Conservation (phyloP, 2,113 vertebrate genomes). For the Cranoglanis bouderius region DNA sequence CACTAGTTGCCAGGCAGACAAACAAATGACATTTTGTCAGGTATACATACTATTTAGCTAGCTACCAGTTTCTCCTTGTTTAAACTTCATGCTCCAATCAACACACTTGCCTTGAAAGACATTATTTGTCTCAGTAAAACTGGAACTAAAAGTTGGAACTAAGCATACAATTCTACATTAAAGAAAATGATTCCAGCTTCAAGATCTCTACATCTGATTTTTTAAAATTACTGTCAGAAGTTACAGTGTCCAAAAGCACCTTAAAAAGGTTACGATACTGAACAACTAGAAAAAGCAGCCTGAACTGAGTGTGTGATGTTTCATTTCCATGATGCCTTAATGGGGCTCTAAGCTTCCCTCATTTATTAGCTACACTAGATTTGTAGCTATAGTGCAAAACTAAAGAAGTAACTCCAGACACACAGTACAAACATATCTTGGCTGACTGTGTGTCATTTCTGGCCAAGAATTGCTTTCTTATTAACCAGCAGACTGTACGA, state of each 20-base stretch:
- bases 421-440: neutral
- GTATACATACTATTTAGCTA: neutral
- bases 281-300: neutral
- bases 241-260: neutral
- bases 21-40: neutral
- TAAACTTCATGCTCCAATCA: neutral
- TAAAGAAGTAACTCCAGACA: neutral
- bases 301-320: neutral
- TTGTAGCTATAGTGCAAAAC: neutral
- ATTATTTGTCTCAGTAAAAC: neutral
- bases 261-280: neutral
- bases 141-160: neutral
- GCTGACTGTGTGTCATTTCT: neutral
- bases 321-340: neutral
- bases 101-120: neutral
- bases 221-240: neutral
- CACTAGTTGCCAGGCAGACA: neutral
- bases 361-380: neutral
- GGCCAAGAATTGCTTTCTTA: neutral
- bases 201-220: neutral
- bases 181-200: no score
- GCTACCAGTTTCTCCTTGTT: neutral
- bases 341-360: neutral
- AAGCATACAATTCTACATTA: no score
- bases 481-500: slow-evolving; percentile 42